Base-by-base conservation (phyloP, 64 coral and sea anemone species). In the Hydrozoanthus tunicans region DNA sequence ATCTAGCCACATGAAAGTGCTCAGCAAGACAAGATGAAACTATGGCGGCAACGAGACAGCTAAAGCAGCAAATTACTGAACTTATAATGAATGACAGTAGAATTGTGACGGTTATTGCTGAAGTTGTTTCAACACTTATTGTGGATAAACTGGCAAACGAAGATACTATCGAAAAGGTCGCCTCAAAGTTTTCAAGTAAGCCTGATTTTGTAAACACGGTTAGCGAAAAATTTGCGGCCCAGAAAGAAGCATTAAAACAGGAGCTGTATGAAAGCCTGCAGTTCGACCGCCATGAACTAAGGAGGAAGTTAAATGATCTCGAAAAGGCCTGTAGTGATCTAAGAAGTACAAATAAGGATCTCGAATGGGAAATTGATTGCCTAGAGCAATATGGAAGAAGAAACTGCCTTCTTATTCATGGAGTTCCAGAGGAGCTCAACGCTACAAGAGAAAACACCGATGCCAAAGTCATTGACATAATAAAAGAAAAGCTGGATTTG, bases 351-450 rank as follows among this genome's bases (percentile, higher is more conserved):
- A 79, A 79, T 58, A 79, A 58, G 54, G 77, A 79, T 17, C 77
- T 79, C 77, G 77, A 79, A 79, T 79, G 77, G 73, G 73, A 76
- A 76, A 76, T 76, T n/a, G 73, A 76, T 76, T 76, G 26, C 73
- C 51, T 53, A 12, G 73, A 76, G 52, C 73, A 76, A 25, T 76
- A 76, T 52, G 73, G 73, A 76, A 76, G 73, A 76, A 76, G 73
- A 76, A 76, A 76, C 73, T 76, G 73, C 51, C 73, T 76, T 76
- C 73, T 51, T 76, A 24, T 76, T 52, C 73, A 76, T 76, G 73
- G 73, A 76, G 73, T 76, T 76, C 73, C 73, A 12, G 73, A 53
- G 32, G 6, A 24, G 25, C 8, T 43, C 25, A 51, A 76, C 73
- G 7, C 73, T 76, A 76, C 26, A 76, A 24, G 67, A 24, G 67